A percentile compares a stretch with the other conserved stretches of the same genome.
Evolutionary conservation across 2,113 vertebrate genomes (phyloP).

Genomic region (Rattus norvegicus): GRCr8 NC_086032.1:100862001-100862500

Average conservation of each 20-base stretch:
- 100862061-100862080: neutral
- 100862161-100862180: neutral
- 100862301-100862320: neutral
- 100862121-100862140: neutral
- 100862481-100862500: neutral
- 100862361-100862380: neutral
- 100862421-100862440: too few species aligned
- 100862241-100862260: neutral
- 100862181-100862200: neutral
- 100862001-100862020: neutral
- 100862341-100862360: too few species aligned
- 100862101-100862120: neutral
- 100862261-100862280: neutral
- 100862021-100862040: neutral
- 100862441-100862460: neutral
- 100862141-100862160: fast-evolving
- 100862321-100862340: neutral
- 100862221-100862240: neutral
- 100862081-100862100: neutral
- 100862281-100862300: neutral
- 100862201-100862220: neutral
- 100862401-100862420: too few species aligned
- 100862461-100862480: neutral
- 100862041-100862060: neutral
- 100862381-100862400: neutral